Evolutionary conservation across 1,140 invertebrate genomes (phyloP), one percentile per base, ranked within the genome.

Genomic region (Metaphire vulgaris): DNA sequence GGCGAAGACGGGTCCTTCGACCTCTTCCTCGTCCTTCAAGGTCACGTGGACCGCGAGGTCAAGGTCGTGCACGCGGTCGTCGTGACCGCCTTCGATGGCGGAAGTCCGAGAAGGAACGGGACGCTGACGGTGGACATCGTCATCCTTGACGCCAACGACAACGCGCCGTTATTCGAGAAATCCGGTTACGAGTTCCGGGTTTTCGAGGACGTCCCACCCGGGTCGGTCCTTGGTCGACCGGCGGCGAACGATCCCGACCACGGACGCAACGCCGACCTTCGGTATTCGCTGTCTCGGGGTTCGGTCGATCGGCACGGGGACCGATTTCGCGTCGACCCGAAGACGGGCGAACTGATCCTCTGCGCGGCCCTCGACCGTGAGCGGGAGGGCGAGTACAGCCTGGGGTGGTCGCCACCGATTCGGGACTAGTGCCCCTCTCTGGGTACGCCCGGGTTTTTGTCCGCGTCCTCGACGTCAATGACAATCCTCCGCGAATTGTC

Each of bases 201-300:
- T 26, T 28, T 26, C 41, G 72, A 73, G 41, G 34, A 73, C 30
- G 29, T 41, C 72, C 32, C 72, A 28, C n/a, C 31, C 1, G 66
- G 65, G 26, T 93, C 92, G 0, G 89, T 89, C 14, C 91, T 96
- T 0, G 84, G 95, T 0, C 90, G 92, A 80, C 90, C 97, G 0
- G 84, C 88, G 1, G 97, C 97, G 0, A 89, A 88, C 2, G 97
- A 99, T 86, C 87, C 88, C n/a, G 97, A 99, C 84, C 91, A 93
- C 80, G 95, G 93, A 0, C 89, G 91, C 69, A 99, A 98, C 87
- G 93, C 94, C 0, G 89, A 90, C 0, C 88, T 99, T 2, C 90
- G 88, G n/a, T 99, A 98, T 85, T 79, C 76, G 21, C 78, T 85
- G 30, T 26, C 29, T 26, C 29, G 32, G 28, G 33, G 31, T 41